phyloP scores from a whole-genome alignment of 1,140 invertebrate genomes.

The Littorina saxatilis region DNA sequence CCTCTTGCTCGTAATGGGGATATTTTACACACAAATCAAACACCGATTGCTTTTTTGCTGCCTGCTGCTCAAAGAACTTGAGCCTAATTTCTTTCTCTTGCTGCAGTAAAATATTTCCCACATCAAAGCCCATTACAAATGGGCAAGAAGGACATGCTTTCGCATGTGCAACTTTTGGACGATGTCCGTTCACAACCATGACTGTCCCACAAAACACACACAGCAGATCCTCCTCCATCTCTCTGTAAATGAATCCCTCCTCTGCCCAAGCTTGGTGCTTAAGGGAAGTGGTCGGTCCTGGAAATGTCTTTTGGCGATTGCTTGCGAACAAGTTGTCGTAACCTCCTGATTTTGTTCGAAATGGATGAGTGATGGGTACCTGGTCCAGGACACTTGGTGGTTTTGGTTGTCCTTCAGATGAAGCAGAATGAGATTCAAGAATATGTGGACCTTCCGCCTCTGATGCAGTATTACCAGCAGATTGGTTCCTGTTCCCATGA shows the following conservation, averaged over 20 bases:
- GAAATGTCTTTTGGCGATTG: background rate
- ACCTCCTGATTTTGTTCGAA: background rate
- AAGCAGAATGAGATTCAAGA: too few relatives aligned
- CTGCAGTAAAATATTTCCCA: constrained; percentile 13
- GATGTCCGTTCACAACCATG: constrained; percentile 3
- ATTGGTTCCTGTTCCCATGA: background rate
- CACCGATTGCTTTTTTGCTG: background rate
- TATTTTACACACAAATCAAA: background rate
- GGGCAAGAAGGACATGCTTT: background rate
- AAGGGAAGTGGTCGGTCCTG: background rate
- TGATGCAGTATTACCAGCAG: background rate
- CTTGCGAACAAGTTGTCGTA: constrained; percentile 17
- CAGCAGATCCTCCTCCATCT: background rate
- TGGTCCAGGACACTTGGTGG: background rate
- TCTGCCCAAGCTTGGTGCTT: constrained; percentile 13
- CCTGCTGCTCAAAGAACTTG: background rate
- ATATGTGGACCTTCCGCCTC: background rate
- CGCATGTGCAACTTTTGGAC: background rate
- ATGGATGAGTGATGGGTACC: background rate
- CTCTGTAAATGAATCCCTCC: background rate
- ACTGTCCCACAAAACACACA: constrained; percentile 16
- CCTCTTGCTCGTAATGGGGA: background rate
- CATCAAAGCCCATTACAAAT: constrained; percentile 13
- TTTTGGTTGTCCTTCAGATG: too few relatives aligned
- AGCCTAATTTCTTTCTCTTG: background rate